Base-by-base conservation (phyloP, 2,797 vertebrate genomes). In the Pipistrellus nathusii region DNA sequence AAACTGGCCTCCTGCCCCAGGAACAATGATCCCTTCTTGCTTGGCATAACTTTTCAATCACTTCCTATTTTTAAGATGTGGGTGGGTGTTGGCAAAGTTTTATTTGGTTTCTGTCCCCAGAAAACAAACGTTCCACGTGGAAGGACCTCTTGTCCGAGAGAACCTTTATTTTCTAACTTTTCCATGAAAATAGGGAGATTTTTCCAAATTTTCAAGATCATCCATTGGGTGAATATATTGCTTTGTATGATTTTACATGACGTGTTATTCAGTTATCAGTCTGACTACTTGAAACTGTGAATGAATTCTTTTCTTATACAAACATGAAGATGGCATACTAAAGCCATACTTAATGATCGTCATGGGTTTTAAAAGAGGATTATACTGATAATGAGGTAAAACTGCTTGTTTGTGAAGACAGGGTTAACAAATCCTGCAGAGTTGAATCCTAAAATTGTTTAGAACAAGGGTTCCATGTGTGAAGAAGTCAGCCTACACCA, bases 291-390 rank as follows among this genome's bases (percentile, higher is more conserved):
- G n/a, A 51, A 51, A 30, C 25, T 66, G 17, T 10, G 48, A 80
- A 75, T 78, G 57, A 94, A 95, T 53, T 71, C 11, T 88, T 92
- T 8, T 71, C 35, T 77, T 64, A 38, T 6, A 53, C 8, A 71
- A 11, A 75, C 30, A 85, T 73, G 30, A 27, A 95, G 44, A 90
- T 82, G 71, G 23, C 4, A 41, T n/a, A 73, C 73, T 85, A 30
- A 95, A 94, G 44, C 59, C 75, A 81, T 5, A 25, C 13, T 59
- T 71, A 96, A 71, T 80, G 53, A 91, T 1, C 18, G 23, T 9
- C 51, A 14, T 18, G 14, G 4, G 38, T 91, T 57, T 78, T 11
- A 72, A 48, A 48, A 51, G 46, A 89, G 64, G 53, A 41, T 87
- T 72, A 35, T 55, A 2, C 53, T 85, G 25, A 71, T 93, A 86